Percentiles rank a stretch among this genome's conserved stretches.
Conservation (phyloP, 1,140 invertebrate species). For the Elysia chlorotica region DNA sequence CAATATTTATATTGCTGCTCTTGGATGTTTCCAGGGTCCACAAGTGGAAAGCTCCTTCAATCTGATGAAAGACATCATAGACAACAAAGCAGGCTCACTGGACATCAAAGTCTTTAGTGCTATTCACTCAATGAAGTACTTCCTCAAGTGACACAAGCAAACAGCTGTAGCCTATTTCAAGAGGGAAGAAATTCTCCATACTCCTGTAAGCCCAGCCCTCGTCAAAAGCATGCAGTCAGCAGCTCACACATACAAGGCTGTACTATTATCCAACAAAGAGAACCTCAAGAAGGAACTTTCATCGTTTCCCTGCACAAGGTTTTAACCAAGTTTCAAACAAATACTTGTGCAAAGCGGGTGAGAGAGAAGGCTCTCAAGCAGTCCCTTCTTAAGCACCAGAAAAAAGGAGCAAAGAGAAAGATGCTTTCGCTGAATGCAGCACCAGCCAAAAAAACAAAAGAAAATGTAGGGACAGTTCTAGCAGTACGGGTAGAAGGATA, state of each 20-base stretch:
- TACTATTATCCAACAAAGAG: not conserved
- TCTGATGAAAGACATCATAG: not conserved
- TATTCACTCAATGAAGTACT: not conserved
- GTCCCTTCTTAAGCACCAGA: not conserved
- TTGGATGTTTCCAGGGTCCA: not conserved
- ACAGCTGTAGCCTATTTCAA: not conserved
- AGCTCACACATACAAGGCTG: not conserved
- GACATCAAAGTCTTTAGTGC: not conserved
- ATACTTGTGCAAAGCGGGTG: not conserved
- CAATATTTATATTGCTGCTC: not conserved
- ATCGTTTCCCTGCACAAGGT: too few species aligned
- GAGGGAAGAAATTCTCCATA: not conserved
- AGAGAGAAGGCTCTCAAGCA: not conserved
- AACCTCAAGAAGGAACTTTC: not conserved
- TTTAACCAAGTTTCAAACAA: not conserved
- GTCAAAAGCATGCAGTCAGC: not conserved
- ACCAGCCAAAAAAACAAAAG: too few species aligned
- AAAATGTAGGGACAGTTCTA: too few species aligned
- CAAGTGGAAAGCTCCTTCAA: not conserved
- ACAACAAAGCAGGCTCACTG: not conserved
- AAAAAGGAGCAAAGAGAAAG: not conserved
- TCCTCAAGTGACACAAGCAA: not conserved
- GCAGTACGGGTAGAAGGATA: too few species aligned
- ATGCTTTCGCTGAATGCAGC: too few species aligned
- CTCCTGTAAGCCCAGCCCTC: not conserved